These are phyloP conservation scores for Alfaro cultratus DNA, from an alignment of 2,797 vertebrate genomes.

Conservation along the genomic window DNA sequence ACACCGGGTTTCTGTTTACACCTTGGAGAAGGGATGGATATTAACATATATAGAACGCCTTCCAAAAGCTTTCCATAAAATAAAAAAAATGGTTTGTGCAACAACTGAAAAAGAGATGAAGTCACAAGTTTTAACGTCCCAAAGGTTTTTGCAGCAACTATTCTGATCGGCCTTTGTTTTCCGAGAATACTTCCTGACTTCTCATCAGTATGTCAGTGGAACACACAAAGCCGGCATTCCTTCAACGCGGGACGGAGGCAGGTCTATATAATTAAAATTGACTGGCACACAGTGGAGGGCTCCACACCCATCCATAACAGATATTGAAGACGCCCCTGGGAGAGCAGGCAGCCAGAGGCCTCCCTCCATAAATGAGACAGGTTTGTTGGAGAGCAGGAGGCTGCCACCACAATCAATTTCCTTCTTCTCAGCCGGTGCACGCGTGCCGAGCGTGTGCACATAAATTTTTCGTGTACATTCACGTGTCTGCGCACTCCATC, in stretches of 20 bases:
- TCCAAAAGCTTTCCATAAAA: slow-evolving; percentile 1
- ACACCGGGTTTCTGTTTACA: too few species aligned
- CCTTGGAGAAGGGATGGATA: too few species aligned
- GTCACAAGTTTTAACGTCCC: not conserved
- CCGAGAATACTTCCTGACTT: slow-evolving; percentile 28
- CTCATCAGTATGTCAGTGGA: slow-evolving; percentile 37
- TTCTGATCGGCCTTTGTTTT: slow-evolving; percentile 36
- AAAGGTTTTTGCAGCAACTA: not conserved
- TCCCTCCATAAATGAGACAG: slow-evolving; percentile 62
- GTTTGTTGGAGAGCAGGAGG: slow-evolving; percentile 57
- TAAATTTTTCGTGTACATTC: slow-evolving; percentile 11
- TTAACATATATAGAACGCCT: too few species aligned
- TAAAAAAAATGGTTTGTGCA: not conserved
- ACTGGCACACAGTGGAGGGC: slow-evolving; percentile 60
- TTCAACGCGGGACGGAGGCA: slow-evolving; percentile 57
- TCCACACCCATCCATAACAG: slow-evolving; percentile 65
- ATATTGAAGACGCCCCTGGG: slow-evolving; percentile 72
- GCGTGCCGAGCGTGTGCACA: slow-evolving; percentile 13
- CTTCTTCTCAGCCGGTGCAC: slow-evolving; percentile 33
- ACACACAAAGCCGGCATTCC: slow-evolving; percentile 50
- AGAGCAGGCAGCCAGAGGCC: slow-evolving; percentile 45
- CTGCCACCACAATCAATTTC: slow-evolving; percentile 61
- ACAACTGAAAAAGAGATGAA: slow-evolving; percentile 13
- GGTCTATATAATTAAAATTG: slow-evolving; percentile 80
- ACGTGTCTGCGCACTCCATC: slow-evolving; percentile 5